Base-by-base conservation (phyloP, 2,797 vertebrate genomes). In the Cryptoprocta ferox region DNA sequence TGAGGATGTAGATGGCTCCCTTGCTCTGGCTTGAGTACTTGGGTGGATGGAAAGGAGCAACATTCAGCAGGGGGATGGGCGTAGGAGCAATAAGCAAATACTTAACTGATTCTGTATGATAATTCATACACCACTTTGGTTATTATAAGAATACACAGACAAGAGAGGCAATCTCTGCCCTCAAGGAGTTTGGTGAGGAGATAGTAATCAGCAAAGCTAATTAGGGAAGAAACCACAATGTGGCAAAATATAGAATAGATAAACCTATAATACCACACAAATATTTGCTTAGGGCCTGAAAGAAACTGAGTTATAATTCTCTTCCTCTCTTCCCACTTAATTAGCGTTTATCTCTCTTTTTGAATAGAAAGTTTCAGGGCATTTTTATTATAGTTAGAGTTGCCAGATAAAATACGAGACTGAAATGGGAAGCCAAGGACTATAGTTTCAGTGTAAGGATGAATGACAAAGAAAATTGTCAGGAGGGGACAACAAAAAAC, bases 381-480 rank as follows among this genome's bases (percentile, higher is more conserved):
- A 37, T 91, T 94, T 2, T 96, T 89, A 78, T 84, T 88, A 42
- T 76, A 73, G 37, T 76, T 92, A 95, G 45, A 1, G 21, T 71
- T 96, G 13, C 18, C 53, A 96, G 53, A 88, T 92, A 94, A 71
- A 94, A 85, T 42, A 50, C 8, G 79, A 28, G 5, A 39, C 56
- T 80, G 15, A 91, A 45, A 75, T 48, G 50, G 39, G 85, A 92
- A 65, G 24, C 13, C 14, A 80, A 71, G 65, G 37, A 56, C 6
- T 80, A 35, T 1, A 61, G 37, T 85, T 75, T 88, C 39, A 56
- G 19, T 50, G 6, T 83, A 73, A 94, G 26, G 5, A 39, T 89
- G 73, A 94, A 21, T 89, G 48, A 89, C 92, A 82, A 86, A 80
- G 70, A 80, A 92, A 90, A 28, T 82, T 79, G 24, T 10, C 42